phyloP scores from a whole-genome alignment of 2,113 vertebrate species.

The Seriola dumerili region DNA sequence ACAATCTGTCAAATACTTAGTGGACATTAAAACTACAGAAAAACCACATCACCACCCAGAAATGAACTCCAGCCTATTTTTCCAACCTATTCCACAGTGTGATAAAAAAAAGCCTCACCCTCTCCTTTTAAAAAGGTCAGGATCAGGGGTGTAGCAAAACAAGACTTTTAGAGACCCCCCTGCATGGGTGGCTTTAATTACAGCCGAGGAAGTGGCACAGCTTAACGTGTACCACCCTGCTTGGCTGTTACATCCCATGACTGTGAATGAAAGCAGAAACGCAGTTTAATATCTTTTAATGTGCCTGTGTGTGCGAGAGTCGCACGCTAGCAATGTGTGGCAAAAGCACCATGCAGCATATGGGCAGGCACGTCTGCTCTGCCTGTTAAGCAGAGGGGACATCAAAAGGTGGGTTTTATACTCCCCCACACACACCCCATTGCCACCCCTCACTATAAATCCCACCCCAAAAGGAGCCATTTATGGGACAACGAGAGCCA shows the following conservation, averaged over 20 bases:
- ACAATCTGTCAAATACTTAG: constrained; percentile 12
- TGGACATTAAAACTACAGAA: constrained; percentile 9
- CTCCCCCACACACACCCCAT: constrained; percentile 36
- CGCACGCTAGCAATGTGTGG: constrained; percentile 70
- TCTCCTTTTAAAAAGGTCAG: constrained; percentile 62
- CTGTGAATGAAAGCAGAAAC: constrained; percentile 79
- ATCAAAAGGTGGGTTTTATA: constrained; percentile 79
- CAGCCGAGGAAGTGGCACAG: constrained; percentile 72
- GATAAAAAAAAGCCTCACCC: constrained; percentile 8
- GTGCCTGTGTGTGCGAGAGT: constrained; percentile 67
- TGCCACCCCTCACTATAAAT: constrained; percentile 77
- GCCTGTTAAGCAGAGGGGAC: constrained; percentile 69
- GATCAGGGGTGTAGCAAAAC: constrained; percentile 52
- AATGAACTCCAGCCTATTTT: constrained; percentile 17
- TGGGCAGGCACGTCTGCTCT: constrained; percentile 68
- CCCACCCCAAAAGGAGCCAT: constrained; percentile 80
- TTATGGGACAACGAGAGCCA: constrained; percentile 80
- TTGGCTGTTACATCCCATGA: constrained; percentile 74
- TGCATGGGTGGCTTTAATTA: constrained; percentile 70
- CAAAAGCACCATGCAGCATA: constrained; percentile 59
- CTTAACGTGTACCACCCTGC: constrained; percentile 70
- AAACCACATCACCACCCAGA: constrained; percentile 34
- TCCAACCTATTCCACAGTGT: constrained; percentile 27
- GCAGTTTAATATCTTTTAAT: constrained; percentile 78
- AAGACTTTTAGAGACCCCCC: constrained; percentile 70